These are phyloP conservation scores for Parazoanthus atlanticus DNA, from an alignment of 92 coral and sea anemone genomes.

Conservation along the genomic window DNA sequence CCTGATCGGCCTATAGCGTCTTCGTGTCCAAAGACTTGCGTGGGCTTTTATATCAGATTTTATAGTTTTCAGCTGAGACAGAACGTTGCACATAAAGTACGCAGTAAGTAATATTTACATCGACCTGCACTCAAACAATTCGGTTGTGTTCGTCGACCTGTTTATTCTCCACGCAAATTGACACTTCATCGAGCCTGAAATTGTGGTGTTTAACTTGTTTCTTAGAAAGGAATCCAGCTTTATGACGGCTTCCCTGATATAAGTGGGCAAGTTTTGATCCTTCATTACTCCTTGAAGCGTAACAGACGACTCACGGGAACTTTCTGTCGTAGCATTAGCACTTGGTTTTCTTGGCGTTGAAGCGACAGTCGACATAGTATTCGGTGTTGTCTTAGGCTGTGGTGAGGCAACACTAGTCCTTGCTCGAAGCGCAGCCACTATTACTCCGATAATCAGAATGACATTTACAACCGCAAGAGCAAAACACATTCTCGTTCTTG, in stretches of 20 bases:
- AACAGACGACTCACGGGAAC: not conserved
- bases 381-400: not conserved
- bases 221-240: not conserved
- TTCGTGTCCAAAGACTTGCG: no score
- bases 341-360: not conserved
- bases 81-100: not conserved
- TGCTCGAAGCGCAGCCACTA: constrained; percentile 41
- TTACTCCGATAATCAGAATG: constrained; percentile 54
- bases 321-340: not conserved
- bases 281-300: not conserved
- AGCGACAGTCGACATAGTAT: not conserved
- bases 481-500: constrained; percentile 45
- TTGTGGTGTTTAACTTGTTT: not conserved
- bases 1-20: no score
- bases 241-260: not conserved
- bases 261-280: not conserved
- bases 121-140: not conserved
- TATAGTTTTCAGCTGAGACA: no score
- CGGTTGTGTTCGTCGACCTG: not conserved
- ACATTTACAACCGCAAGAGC: constrained; percentile 43
- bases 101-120: not conserved
- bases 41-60: no score
- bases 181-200: not conserved
- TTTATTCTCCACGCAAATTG: constrained; percentile 19
- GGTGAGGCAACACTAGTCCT: not conserved